phyloP scores from a whole-genome alignment of 2,888 invertebrate species.

The Timandra comae region DNA sequence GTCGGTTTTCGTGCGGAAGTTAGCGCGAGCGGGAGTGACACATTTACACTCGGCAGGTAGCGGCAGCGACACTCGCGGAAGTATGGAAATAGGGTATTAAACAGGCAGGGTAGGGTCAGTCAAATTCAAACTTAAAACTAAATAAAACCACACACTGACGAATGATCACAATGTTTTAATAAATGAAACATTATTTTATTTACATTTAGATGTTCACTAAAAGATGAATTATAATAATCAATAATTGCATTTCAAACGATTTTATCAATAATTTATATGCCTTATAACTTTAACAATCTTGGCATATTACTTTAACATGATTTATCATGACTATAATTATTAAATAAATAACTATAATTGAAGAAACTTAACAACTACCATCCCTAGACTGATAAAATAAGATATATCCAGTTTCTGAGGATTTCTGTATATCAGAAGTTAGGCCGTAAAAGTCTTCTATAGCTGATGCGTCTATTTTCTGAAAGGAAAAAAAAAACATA shows the following conservation, averaged over 20 bases:
- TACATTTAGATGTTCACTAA: slow-evolving; percentile 40
- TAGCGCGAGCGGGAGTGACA: no score
- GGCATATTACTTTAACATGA: slow-evolving; percentile 62
- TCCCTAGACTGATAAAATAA: slow-evolving; percentile 98
- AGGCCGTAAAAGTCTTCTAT: slow-evolving; percentile 99
- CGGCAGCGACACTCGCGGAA: no score
- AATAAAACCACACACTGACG: no score
- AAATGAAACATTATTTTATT: slow-evolving; percentile 64
- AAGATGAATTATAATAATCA: slow-evolving; percentile 41
- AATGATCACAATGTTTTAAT: slow-evolving; percentile 56
- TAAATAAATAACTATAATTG: slow-evolving; percentile 64
- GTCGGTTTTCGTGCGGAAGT: no score
- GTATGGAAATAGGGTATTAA: no score
- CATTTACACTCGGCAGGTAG: no score
- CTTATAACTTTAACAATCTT: slow-evolving; percentile 69
- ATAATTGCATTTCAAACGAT: slow-evolving; percentile 29
- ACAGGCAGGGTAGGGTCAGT: no score
- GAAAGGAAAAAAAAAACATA: slow-evolving; percentile 56
- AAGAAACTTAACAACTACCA: slow-evolving; percentile 77
- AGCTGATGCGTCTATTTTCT: slow-evolving; percentile 99
- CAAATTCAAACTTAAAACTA: no score
- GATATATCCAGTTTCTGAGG: slow-evolving; percentile 99
- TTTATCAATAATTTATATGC: slow-evolving; percentile 64
- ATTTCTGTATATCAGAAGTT: slow-evolving; percentile 98
- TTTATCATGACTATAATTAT: slow-evolving; percentile 56